These are phyloP conservation scores for Caenorhabditis zanzibari DNA, from an alignment of 2,888 invertebrate species.

Conservation along the genomic window DNA sequence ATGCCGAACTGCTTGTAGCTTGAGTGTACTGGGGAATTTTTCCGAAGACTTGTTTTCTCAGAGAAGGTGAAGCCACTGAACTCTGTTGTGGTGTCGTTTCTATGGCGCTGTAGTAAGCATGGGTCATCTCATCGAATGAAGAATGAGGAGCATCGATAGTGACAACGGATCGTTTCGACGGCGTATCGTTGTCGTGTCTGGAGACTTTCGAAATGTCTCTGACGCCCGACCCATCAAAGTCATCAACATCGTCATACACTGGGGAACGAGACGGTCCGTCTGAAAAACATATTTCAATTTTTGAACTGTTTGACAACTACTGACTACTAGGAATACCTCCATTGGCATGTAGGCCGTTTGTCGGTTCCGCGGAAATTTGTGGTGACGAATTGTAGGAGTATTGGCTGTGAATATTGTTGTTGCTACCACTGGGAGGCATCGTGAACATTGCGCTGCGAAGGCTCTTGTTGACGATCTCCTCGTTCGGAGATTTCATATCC, in stretches of 20 bases:
- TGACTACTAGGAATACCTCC: constrained; percentile 14
- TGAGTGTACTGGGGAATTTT: constrained; percentile 34
- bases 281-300: constrained; percentile 3
- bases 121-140: constrained; percentile 17
- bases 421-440: constrained; percentile 31
- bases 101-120: constrained; percentile 42
- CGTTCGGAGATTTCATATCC: constrained; percentile 65
- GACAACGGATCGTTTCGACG: constrained; percentile 56
- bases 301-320: neutral
- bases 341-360: neutral
- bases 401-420: neutral
- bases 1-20: constrained; percentile 54
- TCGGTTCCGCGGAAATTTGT: constrained; percentile 45
- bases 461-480: constrained; percentile 64
- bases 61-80: constrained; percentile 33
- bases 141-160: constrained; percentile 54
- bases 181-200: constrained; percentile 38
- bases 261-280: constrained; percentile 32
- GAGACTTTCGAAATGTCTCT: constrained; percentile 19
- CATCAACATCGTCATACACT: constrained; percentile 57
- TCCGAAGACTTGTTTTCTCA: constrained; percentile 52
- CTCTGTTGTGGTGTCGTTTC: constrained; percentile 46
- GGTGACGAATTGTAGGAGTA: constrained; percentile 56
- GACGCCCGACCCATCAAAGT: constrained; percentile 36
- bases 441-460: constrained; percentile 59